Evolutionary conservation across 2,113 vertebrate genomes (phyloP), one percentile per base, ranked within the genome.

Genomic region (Aviceda subcristata): DNA sequence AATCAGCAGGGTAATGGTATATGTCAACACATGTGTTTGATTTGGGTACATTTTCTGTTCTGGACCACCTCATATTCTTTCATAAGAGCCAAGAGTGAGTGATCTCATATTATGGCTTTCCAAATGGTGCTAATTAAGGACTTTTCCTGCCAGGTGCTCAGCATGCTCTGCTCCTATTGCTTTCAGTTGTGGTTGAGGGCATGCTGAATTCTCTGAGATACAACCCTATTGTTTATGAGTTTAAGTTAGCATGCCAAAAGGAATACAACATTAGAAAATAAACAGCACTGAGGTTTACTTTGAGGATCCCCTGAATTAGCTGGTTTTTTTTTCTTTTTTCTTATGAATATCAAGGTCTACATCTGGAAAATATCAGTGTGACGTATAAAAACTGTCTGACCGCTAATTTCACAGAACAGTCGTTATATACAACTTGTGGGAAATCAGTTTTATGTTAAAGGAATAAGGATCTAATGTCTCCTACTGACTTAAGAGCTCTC

Each of bases 81-180:
- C 78, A 68, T 76, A 46, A 81, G 84, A 93, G 84, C 96, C 89
- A 96, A 88, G 83, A 96, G 85, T 67, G 71, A 97, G 71, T 98
- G 97, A 98, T 81, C 84, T 98, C 96, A 98, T 86, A 62, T 29
- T 79, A 79, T 30, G 57, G 80, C 88, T 97, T 87, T 86, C 89
- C 97, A 96, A 96, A 92, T 66, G 77, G 69, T 87, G 53, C 73
- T 97, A 88, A 89, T 92, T 90, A 95, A 72, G 59, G 26, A 48
- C 13, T 73, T 82, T 68, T 79, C 86, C 90, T 97, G 95, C 95
- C 92, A 97, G 94, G 86, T 95, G 91, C 95, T 91, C 88, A 81
- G 91, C 13, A 7, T 66, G 79, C 29, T 74, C 68, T 38, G 3
- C 76, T 86, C 64, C 43, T 60, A 32, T 64, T 87, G 77, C 84